Percentiles rank a stretch among this genome's conserved stretches.
Evolutionary conservation across 2,113 vertebrate genomes (phyloP).

Genomic region (Nyctereutes procyonoides): DNA sequence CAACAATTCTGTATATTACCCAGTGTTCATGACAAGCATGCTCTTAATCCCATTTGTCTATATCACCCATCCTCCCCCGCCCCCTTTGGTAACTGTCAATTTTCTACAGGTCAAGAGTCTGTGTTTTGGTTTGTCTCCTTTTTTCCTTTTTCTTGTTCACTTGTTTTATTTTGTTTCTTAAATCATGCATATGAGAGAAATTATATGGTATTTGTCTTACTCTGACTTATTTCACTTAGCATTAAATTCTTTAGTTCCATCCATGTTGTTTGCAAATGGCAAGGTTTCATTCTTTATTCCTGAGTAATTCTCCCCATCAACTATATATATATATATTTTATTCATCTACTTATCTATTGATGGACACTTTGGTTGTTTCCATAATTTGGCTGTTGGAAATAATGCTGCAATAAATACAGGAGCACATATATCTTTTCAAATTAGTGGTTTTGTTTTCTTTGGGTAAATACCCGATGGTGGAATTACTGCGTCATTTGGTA

Average conservation of each 20-base stretch:
- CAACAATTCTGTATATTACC: neutral
- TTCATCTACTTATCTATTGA: neutral
- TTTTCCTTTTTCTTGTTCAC: neutral
- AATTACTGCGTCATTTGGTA: neutral
- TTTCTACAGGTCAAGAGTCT: neutral
- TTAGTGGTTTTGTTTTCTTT: neutral
- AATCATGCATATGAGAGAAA: neutral
- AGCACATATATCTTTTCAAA: neutral
- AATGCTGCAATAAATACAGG: neutral
- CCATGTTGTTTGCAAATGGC: neutral
- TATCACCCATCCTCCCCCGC: neutral
- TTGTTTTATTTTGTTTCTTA: neutral
- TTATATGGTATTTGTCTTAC: neutral
- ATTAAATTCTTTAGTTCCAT: neutral
- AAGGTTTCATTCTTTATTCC: neutral
- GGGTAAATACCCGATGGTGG: neutral
- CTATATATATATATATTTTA: neutral
- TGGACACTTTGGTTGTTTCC: neutral
- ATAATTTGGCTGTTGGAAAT: neutral
- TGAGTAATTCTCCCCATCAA: neutral
- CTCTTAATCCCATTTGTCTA: neutral
- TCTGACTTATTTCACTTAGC: neutral
- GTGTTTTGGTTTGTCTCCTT: neutral
- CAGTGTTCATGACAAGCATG: neutral
- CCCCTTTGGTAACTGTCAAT: neutral